A percentile compares a stretch with the other conserved stretches of the same genome.
Evolutionary conservation across 2,797 vertebrate genomes (phyloP).

Genomic region (Okamejei kenojei): DNA sequence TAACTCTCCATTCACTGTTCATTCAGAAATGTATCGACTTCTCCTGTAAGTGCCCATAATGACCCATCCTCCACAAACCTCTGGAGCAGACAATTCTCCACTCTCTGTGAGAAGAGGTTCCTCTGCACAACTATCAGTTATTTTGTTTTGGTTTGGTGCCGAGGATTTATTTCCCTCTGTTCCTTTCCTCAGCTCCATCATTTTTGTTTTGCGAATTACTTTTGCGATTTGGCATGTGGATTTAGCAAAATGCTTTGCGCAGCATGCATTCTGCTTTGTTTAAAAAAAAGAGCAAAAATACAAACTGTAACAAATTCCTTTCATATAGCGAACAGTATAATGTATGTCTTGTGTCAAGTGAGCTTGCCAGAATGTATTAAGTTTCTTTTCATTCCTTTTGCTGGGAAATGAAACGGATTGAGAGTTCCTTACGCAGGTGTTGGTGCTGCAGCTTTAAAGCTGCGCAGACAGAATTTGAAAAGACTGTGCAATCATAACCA

Average conservation of each 20-base stretch:
- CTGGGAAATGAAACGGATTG: conserved; percentile 3
- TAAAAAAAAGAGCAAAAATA: background rate
- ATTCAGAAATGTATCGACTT: no score
- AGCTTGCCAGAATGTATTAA: background rate
- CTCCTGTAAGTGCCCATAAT: no score
- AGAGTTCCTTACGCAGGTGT: conserved; percentile 30
- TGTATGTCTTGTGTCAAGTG: background rate
- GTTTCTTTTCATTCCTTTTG: conserved; percentile 28
- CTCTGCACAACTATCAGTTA: background rate
- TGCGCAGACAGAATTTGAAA: background rate
- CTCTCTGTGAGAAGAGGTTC: no score
- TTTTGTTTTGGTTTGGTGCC: background rate
- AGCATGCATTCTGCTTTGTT: background rate
- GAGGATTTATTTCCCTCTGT: background rate
- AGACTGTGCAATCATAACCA: background rate
- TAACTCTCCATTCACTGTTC: no score
- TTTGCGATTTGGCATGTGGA: background rate
- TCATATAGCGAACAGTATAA: conserved; percentile 28
- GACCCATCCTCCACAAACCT: no score
- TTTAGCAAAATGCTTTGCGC: background rate
- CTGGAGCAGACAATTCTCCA: no score
- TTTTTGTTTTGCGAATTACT: background rate
- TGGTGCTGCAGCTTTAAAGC: background rate
- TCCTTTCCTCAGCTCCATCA: background rate
- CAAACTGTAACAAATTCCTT: background rate